phyloP scores from a whole-genome alignment of 2,797 vertebrate genomes.

The Gadopsis marmoratus region DNA sequence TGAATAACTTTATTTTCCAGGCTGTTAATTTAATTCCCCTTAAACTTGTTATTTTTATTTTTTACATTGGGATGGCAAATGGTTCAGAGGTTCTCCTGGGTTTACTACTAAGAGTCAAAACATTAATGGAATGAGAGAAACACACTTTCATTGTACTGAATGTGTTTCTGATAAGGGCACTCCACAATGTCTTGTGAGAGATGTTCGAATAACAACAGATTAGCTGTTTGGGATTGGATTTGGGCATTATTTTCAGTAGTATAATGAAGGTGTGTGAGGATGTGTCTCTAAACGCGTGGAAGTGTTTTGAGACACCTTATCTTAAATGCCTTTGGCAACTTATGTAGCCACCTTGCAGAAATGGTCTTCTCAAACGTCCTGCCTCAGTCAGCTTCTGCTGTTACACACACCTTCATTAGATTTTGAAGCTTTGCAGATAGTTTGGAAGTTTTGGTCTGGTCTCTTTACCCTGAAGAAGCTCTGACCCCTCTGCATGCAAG shows the following conservation, averaged over 20 bases:
- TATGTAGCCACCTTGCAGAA: slow-evolving; percentile 71
- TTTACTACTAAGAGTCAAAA: slow-evolving; percentile 64
- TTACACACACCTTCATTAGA: slow-evolving; percentile 51
- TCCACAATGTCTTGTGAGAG: slow-evolving; percentile 16
- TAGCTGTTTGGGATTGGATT: slow-evolving; percentile 58
- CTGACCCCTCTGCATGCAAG: slow-evolving; percentile 84
- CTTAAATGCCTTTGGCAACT: slow-evolving; percentile 64
- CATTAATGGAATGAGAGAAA: slow-evolving; percentile 29
- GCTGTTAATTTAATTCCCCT: slow-evolving; percentile 82
- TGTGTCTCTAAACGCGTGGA: slow-evolving; percentile 54
- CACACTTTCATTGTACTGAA: slow-evolving; percentile 45
- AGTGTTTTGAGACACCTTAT: slow-evolving; percentile 51
- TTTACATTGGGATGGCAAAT: slow-evolving; percentile 76
- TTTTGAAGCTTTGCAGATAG: slow-evolving; percentile 54
- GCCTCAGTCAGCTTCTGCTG: slow-evolving; percentile 72
- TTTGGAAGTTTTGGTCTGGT: slow-evolving; percentile 64
- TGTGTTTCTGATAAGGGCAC: slow-evolving; percentile 49
- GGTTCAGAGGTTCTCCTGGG: slow-evolving; percentile 87
- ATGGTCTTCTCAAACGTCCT: slow-evolving; percentile 60
- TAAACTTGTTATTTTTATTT: slow-evolving; percentile 65
- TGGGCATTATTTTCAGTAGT: slow-evolving; percentile 67
- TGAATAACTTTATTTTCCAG: slow-evolving; percentile 78
- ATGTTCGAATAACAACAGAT: slow-evolving; percentile 49
- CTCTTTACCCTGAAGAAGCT: slow-evolving; percentile 84
- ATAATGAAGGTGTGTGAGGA: slow-evolving; percentile 54